Percentiles rank a stretch among this genome's conserved stretches.
Conservation (phyloP, 2,797 vertebrate species). For the Vultur gryphus region DNA sequence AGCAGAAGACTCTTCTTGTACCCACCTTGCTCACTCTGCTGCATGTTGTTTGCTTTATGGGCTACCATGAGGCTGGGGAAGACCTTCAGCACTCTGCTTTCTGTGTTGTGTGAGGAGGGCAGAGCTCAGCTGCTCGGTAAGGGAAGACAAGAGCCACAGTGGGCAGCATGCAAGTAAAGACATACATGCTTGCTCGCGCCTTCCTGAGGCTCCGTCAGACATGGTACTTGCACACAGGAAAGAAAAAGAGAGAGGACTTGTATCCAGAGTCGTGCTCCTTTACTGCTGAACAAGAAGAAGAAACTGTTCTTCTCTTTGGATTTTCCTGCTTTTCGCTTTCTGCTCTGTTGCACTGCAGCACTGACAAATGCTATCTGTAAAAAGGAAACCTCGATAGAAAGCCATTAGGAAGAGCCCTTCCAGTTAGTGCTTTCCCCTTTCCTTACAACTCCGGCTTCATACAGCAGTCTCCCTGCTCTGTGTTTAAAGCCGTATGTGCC, state of each 20-base stretch:
- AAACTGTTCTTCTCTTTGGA: background rate
- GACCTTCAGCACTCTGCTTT: background rate
- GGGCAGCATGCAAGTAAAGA: background rate
- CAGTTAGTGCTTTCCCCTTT: background rate
- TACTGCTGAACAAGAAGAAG: background rate
- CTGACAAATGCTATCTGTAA: background rate
- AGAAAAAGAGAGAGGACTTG: background rate
- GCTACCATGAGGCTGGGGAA: background rate
- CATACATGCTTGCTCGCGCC: accelerated
- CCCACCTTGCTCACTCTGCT: background rate
- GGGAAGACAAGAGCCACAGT: background rate
- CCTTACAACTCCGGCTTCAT: background rate
- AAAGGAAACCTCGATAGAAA: background rate
- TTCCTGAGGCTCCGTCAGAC: background rate
- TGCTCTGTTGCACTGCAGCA: background rate
- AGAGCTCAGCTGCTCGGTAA: background rate
- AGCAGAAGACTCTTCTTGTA: accelerated
- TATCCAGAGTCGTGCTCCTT: background rate
- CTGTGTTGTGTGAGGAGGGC: accelerated
- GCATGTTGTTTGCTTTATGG: background rate
- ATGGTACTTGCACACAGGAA: background rate
- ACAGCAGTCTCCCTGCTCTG: accelerated
- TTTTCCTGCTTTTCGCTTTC: background rate
- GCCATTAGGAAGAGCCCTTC: background rate
- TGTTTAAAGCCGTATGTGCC: background rate